These are phyloP conservation scores for Choloepus hoffmanni DNA, from an alignment of 2,113 vertebrate genomes.

Conservation along the genomic window DNA sequence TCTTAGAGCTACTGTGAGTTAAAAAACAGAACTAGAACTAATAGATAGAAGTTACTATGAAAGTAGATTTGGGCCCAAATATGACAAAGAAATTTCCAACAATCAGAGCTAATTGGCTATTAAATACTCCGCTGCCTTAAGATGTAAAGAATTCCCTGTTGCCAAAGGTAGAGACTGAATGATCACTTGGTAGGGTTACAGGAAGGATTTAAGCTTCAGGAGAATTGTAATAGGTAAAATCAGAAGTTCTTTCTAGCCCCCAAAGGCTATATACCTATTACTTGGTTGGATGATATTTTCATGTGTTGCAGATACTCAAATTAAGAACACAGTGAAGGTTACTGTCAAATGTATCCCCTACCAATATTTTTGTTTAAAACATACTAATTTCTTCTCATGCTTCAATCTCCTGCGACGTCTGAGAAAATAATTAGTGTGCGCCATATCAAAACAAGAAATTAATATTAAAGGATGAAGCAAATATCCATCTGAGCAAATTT, in stretches of 20 bases:
- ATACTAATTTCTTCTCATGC: not conserved
- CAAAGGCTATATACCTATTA: not conserved
- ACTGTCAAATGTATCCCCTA: not conserved
- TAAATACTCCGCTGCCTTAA: not conserved
- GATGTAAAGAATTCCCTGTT: not conserved
- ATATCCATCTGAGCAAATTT: not conserved
- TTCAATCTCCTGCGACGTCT: not conserved
- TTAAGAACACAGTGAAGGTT: not conserved
- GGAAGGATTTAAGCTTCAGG: not conserved
- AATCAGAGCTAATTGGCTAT: not conserved
- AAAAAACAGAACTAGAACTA: not conserved
- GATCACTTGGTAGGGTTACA: not conserved
- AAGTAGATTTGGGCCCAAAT: not conserved
- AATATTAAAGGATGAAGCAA: not conserved
- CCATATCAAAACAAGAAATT: not conserved
- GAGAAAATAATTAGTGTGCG: not conserved
- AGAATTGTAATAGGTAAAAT: not conserved
- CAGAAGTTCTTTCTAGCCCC: not conserved
- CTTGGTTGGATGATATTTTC: not conserved
- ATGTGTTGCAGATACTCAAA: not conserved
- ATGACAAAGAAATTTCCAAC: conserved; percentile 30
- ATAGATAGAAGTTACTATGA: not conserved
- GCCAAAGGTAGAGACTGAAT: not conserved
- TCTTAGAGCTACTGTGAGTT: not conserved
- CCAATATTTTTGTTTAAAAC: not conserved